Percentiles rank a stretch among this genome's conserved stretches.
Conservation (phyloP, 1,140 invertebrate genomes). For the Pogonomyrmex barbatus region DNA sequence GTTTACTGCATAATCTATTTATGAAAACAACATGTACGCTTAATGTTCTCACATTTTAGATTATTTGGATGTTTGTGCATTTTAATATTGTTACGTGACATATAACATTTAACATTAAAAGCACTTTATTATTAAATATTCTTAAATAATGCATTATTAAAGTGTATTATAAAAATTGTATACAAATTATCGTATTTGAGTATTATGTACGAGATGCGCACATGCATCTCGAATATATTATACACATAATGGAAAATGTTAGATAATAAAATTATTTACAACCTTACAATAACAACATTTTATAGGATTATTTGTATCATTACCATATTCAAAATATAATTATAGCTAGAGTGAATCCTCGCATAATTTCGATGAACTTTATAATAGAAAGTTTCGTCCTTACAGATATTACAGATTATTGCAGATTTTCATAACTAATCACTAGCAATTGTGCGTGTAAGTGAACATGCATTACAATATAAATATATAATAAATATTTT, state of each 20-base stretch:
- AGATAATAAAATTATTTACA: not conserved
- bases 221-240: not conserved
- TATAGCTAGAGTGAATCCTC: not conserved
- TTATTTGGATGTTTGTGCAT: not conserved
- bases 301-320: not conserved
- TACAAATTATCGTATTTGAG: not conserved
- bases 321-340: not conserved
- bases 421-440: constrained; percentile 53
- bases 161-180: constrained; percentile 2
- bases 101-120: too few species aligned
- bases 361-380: constrained; percentile 56
- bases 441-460: not conserved
- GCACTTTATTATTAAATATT: too few species aligned
- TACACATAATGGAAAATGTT: constrained; percentile 16
- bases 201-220: not conserved
- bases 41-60: not conserved
- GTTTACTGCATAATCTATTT: not conserved
- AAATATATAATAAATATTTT: constrained; percentile 35
- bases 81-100: not conserved
- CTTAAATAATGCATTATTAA: not conserved
- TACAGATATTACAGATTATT: constrained; percentile 35
- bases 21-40: not conserved
- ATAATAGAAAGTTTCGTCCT: constrained; percentile 57
- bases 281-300: not conserved
- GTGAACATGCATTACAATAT: constrained; percentile 28